Evolutionary conservation across 1,140 invertebrate genomes (phyloP).

Genomic region (Calephelis virginiensis): DNA sequence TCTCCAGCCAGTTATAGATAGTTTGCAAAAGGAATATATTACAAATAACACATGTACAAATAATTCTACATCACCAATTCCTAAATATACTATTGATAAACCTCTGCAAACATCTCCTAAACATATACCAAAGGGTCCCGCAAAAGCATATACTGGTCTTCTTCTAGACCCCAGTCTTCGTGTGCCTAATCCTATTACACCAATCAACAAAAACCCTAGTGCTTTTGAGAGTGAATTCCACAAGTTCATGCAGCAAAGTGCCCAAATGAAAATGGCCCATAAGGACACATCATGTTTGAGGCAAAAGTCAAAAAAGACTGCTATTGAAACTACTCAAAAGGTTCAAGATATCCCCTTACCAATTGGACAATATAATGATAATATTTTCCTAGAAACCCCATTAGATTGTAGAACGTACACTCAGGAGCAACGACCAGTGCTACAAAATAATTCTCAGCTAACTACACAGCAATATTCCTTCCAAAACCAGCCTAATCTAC

Average conservation of each 20-base stretch:
- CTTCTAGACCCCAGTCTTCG: constrained; percentile 37
- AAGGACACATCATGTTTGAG: constrained; percentile 24
- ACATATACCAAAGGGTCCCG: not conserved
- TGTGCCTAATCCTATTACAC: constrained; percentile 40
- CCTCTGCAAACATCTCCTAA: not conserved
- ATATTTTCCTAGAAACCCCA: constrained; percentile 55
- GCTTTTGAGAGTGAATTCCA: constrained; percentile 65
- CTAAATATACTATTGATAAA: not conserved
- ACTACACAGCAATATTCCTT: not conserved
- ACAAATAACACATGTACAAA: constrained; percentile 10
- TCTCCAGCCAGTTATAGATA: constrained; percentile 44
- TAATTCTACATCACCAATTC: not conserved
- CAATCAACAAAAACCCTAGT: constrained; percentile 58
- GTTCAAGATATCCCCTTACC: constrained; percentile 44
- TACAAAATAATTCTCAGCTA: not conserved
- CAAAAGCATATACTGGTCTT: constrained; percentile 37
- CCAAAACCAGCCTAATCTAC: not conserved
- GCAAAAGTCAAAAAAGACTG: constrained; percentile 19
- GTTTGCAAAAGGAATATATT: constrained; percentile 28
- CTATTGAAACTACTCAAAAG: constrained; percentile 20
- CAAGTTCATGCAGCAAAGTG: constrained; percentile 54
- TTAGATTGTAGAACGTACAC: constrained; percentile 53
- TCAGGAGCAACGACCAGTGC: constrained; percentile 3
- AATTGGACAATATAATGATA: constrained; percentile 63
- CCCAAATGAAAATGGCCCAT: constrained; percentile 9